These are phyloP conservation scores for Odontophorus gujanensis DNA, from an alignment of 2,113 vertebrate genomes.

Conservation along the genomic window DNA sequence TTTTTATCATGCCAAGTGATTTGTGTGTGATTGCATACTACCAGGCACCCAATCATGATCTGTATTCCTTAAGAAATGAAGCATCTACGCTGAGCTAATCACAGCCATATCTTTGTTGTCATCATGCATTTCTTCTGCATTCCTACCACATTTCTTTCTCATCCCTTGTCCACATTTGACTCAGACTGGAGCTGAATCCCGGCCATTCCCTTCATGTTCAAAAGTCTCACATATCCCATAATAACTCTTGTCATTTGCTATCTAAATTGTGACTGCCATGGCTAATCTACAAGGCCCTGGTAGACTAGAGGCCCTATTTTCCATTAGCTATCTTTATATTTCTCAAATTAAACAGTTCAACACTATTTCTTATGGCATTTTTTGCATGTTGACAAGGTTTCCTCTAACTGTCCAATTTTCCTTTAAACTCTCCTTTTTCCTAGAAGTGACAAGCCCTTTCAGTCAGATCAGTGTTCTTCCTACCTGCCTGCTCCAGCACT, in stretches of 20 bases:
- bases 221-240: background rate
- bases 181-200: background rate
- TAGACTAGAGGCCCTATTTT: background rate
- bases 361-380: background rate
- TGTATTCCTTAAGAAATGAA: background rate
- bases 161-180: background rate
- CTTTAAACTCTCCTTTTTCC: background rate
- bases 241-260: background rate
- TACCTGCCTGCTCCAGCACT: background rate
- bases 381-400: fast-evolving
- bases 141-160: background rate
- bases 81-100: background rate
- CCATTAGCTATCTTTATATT: background rate
- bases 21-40: background rate
- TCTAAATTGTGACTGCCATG: background rate
- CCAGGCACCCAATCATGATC: background rate
- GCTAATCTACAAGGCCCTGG: background rate
- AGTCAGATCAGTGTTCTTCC: background rate
- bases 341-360: background rate
- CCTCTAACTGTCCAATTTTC: background rate
- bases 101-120: background rate
- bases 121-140: background rate
- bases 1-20: background rate
- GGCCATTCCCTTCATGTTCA: background rate
- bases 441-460: background rate